These are phyloP conservation scores for Nicator chloris DNA, from an alignment of 2,113 vertebrate species.

Conservation along the genomic window DNA sequence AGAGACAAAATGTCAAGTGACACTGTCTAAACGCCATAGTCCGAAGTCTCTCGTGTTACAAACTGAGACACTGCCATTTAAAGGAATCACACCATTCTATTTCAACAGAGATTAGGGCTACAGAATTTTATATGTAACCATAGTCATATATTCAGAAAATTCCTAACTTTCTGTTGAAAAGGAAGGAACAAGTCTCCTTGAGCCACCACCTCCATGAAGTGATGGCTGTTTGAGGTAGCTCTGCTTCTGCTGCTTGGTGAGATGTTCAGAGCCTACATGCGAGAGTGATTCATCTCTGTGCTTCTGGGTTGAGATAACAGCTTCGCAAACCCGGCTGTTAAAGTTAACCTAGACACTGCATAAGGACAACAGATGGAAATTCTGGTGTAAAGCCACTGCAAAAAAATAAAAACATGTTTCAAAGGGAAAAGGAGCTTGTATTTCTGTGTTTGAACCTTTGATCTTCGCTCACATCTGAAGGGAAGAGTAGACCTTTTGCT, in stretches of 20 bases:
- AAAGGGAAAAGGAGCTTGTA: constrained; percentile 86
- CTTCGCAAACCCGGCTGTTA: constrained; percentile 41
- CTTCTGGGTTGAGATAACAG: constrained; percentile 68
- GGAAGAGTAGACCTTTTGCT: constrained; percentile 81
- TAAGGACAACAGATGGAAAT: constrained; percentile 93
- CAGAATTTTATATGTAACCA: not conserved
- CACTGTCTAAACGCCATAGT: not conserved
- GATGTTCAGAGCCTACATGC: not conserved
- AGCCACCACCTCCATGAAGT: not conserved
- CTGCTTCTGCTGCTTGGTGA: not conserved
- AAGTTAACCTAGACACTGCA: constrained; percentile 79
- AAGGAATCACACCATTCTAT: not conserved
- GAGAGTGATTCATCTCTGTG: constrained; percentile 9
- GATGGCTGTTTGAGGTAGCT: not conserved
- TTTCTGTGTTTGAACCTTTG: constrained; percentile 88
- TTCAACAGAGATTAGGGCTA: not conserved
- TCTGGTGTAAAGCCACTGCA: constrained; percentile 80
- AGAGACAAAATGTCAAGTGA: not conserved
- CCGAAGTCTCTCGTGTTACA: not conserved
- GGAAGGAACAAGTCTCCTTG: not conserved
- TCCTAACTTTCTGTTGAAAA: not conserved
- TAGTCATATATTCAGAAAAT: not conserved
- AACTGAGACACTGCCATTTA: not conserved
- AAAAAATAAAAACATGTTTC: constrained; percentile 79
- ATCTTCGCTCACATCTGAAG: constrained; percentile 88